Conservation (phyloP, 37 sponge, comb jelly and placozoan species). For the Amphimedon queenslandica region DNA sequence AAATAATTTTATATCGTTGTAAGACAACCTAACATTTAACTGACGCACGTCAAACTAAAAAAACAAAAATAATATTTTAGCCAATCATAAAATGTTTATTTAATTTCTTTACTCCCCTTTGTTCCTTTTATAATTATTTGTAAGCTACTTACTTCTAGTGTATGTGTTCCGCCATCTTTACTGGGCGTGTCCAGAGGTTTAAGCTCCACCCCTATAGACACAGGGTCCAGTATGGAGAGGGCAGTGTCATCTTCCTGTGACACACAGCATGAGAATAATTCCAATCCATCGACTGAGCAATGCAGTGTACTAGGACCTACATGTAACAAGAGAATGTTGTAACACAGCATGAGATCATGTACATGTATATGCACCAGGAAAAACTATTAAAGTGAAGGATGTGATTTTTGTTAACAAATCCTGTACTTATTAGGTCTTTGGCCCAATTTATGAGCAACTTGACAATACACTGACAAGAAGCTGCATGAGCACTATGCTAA, state of each 20-base stretch:
- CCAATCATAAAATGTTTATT: background rate
- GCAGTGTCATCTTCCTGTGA: slow-evolving; percentile 89
- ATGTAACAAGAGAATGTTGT: background rate
- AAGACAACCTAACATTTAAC: slow-evolving; percentile 73
- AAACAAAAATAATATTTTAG: background rate
- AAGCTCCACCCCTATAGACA: slow-evolving; percentile 69
- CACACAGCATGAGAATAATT: slow-evolving; percentile 92
- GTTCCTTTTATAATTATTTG: background rate
- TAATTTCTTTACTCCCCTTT: background rate
- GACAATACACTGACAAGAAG: no score
- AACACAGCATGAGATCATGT: no score
- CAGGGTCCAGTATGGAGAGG: slow-evolving; percentile 95
- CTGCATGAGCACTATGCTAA: no score
- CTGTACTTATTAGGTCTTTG: no score
- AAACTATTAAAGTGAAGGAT: no score
- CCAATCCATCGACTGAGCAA: slow-evolving; percentile 60
- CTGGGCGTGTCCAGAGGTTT: slow-evolving; percentile 22
- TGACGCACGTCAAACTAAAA: slow-evolving; percentile 43
- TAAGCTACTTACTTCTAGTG: slow-evolving; percentile 6
- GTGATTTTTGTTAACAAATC: no score
- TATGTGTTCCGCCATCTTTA: background rate
- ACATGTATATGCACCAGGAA: no score
- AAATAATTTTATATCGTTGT: slow-evolving; percentile 86
- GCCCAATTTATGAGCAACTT: no score
- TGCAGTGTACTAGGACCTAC: slow-evolving; percentile 6